Evolutionary conservation across 2,888 invertebrate genomes (phyloP), one percentile per base, ranked within the genome.

Genomic region (Sepiola atlantica): DNA sequence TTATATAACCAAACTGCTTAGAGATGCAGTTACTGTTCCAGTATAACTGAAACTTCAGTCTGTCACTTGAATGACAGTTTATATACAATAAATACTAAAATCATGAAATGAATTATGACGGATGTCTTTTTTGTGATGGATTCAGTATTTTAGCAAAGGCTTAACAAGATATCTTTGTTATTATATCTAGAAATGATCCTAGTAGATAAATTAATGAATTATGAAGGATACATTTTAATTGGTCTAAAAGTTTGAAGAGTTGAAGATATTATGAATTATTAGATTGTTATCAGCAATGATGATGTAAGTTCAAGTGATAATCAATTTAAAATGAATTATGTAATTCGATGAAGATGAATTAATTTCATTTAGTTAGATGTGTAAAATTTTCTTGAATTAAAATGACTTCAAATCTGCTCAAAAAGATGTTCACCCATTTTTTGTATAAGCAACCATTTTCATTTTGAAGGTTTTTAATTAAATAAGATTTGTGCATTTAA

Each of bases 61-160:
- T 77, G 77, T 77, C 77, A 77, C n/a, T 77, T 77, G n/a, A n/a
- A 77, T 77, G 77, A 77, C 77, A 77, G 77, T 32, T 77, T 77
- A 77, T 77, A 77, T 77, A 77, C 77, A 77, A 77, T 77, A 77
- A 77, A 77, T 77, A 77, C 16, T 77, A 77, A 77, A 77, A n/a
- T 77, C 77, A 77, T 77, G 77, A 77, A 77, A 77, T 77, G 77
- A 77, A 77, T 77, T 77, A 18, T 77, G 77, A 77, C n/a, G 77
- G 16, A 77, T 77, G 45, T 45, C 16, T 28, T 77, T 77, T 77
- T 77, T 8, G n/a, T n/a, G n/a, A 77, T n/a, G n/a, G 77, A 77
- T 77, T 77, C n/a, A 32, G 32, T 77, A 77, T 77, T 14, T 32
- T 77, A 77, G 77, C 77, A 77, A 77, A 77, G 77, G 77, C n/a